phyloP scores from a whole-genome alignment of 2,113 vertebrate species.

The Natator depressus region DNA sequence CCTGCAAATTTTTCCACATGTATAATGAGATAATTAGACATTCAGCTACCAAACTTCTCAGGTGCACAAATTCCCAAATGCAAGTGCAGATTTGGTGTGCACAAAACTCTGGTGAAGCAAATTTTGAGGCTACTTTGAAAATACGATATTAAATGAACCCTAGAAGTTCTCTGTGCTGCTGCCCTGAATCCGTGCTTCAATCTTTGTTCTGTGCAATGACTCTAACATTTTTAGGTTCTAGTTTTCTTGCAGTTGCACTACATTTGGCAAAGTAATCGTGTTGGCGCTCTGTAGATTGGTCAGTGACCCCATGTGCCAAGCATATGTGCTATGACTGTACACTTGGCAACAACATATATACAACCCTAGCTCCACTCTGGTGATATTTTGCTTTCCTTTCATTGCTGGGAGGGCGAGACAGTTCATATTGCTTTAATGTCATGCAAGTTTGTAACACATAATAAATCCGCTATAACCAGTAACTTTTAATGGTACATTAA shows the following conservation, averaged over 20 bases:
- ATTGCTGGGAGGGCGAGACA: not conserved
- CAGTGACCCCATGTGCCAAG: conserved; percentile 2
- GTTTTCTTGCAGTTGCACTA: not conserved
- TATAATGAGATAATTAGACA: not conserved
- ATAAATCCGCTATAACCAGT: conserved; percentile 54
- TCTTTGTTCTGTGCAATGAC: not conserved
- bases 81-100: not conserved
- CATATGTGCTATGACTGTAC: conserved; percentile 5
- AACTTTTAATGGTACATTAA: conserved; percentile 51
- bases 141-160: not conserved
- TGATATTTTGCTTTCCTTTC: not conserved
- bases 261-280: not conserved
- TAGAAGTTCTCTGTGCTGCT: not conserved
- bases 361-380: not conserved
- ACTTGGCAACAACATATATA: not conserved
- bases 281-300: not conserved
- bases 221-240: not conserved
- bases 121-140: not conserved
- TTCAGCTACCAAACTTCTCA: not conserved
- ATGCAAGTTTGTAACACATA: not conserved
- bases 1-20: not conserved
- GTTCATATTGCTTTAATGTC: conserved; percentile 32
- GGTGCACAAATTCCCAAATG: not conserved
- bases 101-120: not conserved
- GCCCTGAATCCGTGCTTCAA: not conserved